A percentile compares a stretch with the other conserved stretches of the same genome.
These are phyloP conservation scores for Morpho deidamia DNA, from an alignment of 2,888 invertebrate genomes.

Conservation along the genomic window DNA sequence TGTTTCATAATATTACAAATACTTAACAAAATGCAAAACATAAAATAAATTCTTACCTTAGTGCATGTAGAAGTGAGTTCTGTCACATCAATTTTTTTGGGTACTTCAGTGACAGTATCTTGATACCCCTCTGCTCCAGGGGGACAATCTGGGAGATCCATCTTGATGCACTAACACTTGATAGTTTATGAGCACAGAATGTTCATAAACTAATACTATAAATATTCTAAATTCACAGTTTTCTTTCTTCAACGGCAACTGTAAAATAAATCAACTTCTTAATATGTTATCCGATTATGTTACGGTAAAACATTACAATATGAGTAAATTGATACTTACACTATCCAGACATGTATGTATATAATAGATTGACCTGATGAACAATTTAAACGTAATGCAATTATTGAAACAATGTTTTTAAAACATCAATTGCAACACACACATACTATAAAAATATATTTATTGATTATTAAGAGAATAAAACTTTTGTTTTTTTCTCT, in stretches of 20 bases:
- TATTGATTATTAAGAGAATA: too few relatives aligned
- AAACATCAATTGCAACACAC: too few relatives aligned
- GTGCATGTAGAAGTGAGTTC: slow-evolving; percentile 35
- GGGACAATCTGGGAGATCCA: slow-evolving; percentile 72
- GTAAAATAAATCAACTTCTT: slow-evolving; percentile 24
- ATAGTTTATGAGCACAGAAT: slow-evolving; percentile 59
- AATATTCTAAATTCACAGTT: slow-evolving; percentile 13
- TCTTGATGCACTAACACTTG: slow-evolving; percentile 67
- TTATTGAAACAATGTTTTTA: too few relatives aligned
- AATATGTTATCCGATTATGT: background rate
- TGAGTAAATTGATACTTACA: slow-evolving; percentile 54
- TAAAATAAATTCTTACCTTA: slow-evolving; percentile 61
- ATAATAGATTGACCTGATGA: background rate
- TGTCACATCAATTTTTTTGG: slow-evolving; percentile 43
- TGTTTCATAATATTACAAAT: background rate
- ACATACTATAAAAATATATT: too few relatives aligned
- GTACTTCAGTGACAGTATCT: slow-evolving; percentile 60
- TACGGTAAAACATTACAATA: slow-evolving; percentile 27
- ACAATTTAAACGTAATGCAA: background rate
- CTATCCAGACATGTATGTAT: slow-evolving; percentile 14
- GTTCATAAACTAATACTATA: slow-evolving; percentile 50
- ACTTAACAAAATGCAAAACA: background rate
- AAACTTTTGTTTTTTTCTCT: too few relatives aligned
- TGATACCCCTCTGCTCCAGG: slow-evolving; percentile 71
- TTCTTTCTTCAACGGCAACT: slow-evolving; percentile 26